phyloP scores from a whole-genome alignment of 2,797 vertebrate species.

The Pachyuromys duprasi region DNA sequence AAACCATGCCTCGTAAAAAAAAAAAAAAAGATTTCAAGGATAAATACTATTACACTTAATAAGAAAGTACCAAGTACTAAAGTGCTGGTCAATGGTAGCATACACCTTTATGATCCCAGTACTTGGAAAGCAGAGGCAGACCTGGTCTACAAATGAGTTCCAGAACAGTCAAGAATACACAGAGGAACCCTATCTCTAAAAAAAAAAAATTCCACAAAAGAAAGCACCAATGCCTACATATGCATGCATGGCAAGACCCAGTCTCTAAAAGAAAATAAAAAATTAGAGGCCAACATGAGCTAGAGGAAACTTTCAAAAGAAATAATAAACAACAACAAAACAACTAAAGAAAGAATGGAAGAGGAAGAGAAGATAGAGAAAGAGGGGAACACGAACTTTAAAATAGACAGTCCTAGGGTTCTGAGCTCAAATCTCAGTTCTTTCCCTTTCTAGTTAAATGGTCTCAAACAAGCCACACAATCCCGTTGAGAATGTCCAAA shows the following conservation, averaged over 20 bases:
- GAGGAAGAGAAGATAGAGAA: too few relatives aligned
- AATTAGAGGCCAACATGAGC: background rate
- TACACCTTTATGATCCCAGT: too few relatives aligned
- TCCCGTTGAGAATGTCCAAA: background rate
- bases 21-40: slow-evolving; percentile 57
- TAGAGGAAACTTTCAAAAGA: background rate
- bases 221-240: slow-evolving; percentile 42
- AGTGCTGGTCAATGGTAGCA: too few relatives aligned
- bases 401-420: background rate
- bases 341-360: background rate
- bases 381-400: background rate
- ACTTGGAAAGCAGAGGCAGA: too few relatives aligned
- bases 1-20: too few relatives aligned
- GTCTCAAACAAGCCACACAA: background rate
- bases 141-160: too few relatives aligned
- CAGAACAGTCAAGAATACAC: too few relatives aligned
- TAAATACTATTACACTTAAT: slow-evolving; percentile 19
- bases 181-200: too few relatives aligned
- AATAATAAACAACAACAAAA: background rate
- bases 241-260: background rate
- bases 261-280: background rate
- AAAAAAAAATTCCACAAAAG: background rate
- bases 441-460: slow-evolving; percentile 7
- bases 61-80: background rate
- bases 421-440: background rate